Percentiles rank a stretch among this genome's conserved stretches.
These are phyloP conservation scores for Xestobium rufovillosum DNA, from an alignment of 2,888 invertebrate species.

Conservation along the genomic window DNA sequence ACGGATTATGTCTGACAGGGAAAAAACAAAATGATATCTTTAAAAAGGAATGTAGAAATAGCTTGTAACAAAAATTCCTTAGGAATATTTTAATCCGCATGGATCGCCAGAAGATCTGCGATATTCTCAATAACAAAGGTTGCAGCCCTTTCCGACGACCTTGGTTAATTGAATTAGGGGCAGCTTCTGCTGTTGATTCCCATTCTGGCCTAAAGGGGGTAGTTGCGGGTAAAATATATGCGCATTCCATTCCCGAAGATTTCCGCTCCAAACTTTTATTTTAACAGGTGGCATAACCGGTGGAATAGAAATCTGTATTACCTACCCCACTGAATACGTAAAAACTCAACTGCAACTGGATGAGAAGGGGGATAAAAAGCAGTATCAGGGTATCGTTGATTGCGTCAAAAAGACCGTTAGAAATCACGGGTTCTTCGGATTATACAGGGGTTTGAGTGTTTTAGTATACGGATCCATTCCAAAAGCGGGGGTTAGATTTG, in stretches of 20 bases:
- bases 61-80: too few species aligned
- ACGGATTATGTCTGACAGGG: too few species aligned
- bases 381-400: conserved; percentile 82
- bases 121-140: too few species aligned
- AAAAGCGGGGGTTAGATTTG: conserved; percentile 96
- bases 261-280: too few species aligned
- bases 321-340: conserved; percentile 98
- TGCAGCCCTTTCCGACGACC: conserved; percentile 48
- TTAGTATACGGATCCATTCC: conserved; percentile 97
- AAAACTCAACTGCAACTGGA: conserved; percentile 98
- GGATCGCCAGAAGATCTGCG: too few species aligned
- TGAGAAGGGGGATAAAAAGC: conserved; percentile 73
- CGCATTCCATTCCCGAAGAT: conserved; percentile 5
- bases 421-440: conserved; percentile 79
- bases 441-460: conserved; percentile 94
- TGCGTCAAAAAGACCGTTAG: conserved; percentile 89
- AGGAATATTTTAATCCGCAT: too few species aligned
- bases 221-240: conserved; percentile 48
- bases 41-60: too few species aligned
- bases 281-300: conserved; percentile 84
- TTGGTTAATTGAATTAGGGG: conserved; percentile 67
- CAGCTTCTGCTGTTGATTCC: conserved; percentile 65
- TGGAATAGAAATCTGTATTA: conserved; percentile 98
- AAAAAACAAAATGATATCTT: too few species aligned
- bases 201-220: conserved; percentile 83